Evolutionary conservation across 2,797 vertebrate genomes (phyloP), one percentile per base, ranked within the genome.

Genomic region (Rhincodon typus): DNA sequence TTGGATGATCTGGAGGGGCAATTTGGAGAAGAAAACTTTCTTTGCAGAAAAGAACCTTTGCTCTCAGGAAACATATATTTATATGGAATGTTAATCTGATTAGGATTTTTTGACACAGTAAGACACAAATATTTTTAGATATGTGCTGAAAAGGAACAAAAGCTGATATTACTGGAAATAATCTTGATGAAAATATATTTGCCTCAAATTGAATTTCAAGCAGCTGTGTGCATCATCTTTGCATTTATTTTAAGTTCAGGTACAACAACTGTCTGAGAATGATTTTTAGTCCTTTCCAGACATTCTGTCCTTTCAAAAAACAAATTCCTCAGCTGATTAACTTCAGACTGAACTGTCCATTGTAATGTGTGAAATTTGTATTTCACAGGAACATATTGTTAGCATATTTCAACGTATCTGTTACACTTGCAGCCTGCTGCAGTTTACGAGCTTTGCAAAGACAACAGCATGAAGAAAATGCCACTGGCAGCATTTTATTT

Each of bases 401-500:
- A 21, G 69, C 67, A 34, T 77, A 66, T 95, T 74, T 95, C 69
- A 77, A 34, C 66, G 17, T 66, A 66, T 91, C 66, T 30, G 21
- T 38, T 66, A 17, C 70, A 50, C 94, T 53, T 77, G 42, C 72
- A 72, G 88, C 7, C 88, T 34, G 88, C 53, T n/a, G 30, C 88
- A n/a, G 70, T 53, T 74, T 77, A 77, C 42, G 3, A 94, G 67
- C 42, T 15, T 74, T 46, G 30, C 30, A 34, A 72, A 77, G 46
- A 77, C 17, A 46, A 77, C 70, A 95, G 70, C 25, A 77, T 62
- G 12, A 62, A 53, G 30, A 95, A n/a, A 95, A 7, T 74, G 70
- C 46, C 94, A 95, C 12, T n/a, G 90, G 67, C 94, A 95, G 94
- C 70, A 19, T 77, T 94, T 74, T 74, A 50, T 74, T 72, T 95